A percentile compares a stretch with the other conserved stretches of the same genome.
phyloP scores from a whole-genome alignment of 2,888 invertebrate species.

The Ischnura elegans region DNA sequence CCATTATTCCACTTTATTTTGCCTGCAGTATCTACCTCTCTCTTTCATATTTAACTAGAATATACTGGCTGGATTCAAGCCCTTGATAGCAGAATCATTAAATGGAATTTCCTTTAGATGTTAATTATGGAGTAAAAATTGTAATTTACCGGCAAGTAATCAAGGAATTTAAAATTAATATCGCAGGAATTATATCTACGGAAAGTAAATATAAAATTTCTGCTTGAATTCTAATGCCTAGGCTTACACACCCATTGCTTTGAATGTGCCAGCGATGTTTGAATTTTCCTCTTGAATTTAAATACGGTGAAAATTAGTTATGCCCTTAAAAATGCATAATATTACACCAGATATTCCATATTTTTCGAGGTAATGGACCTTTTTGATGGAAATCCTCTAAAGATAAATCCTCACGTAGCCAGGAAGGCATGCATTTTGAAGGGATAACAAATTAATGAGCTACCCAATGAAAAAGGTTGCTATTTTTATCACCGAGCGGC shows the following conservation, averaged over 20 bases:
- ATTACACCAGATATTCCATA: background rate
- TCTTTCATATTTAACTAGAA: too few relatives aligned
- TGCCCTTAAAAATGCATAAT: constrained; percentile 2
- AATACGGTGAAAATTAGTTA: background rate
- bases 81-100: too few relatives aligned
- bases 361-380: background rate
- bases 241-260: background rate
- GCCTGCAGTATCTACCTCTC: too few relatives aligned
- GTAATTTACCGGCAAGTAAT: background rate
- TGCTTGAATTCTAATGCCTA: background rate
- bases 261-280: background rate
- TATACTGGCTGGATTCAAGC: too few relatives aligned
- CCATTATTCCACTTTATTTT: too few relatives aligned
- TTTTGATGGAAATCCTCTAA: background rate
- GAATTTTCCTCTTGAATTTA: background rate
- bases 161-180: background rate
- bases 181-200: background rate
- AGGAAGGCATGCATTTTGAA: constrained; percentile 20
- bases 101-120: too few relatives aligned
- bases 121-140: too few relatives aligned
- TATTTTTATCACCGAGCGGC: background rate
- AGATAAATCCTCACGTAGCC: constrained; percentile 4
- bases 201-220: background rate
- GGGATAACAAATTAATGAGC: constrained; percentile 35
- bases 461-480: background rate